These are phyloP conservation scores for Nylanderia fulva DNA, from an alignment of 1,140 invertebrate species.

Conservation along the genomic window DNA sequence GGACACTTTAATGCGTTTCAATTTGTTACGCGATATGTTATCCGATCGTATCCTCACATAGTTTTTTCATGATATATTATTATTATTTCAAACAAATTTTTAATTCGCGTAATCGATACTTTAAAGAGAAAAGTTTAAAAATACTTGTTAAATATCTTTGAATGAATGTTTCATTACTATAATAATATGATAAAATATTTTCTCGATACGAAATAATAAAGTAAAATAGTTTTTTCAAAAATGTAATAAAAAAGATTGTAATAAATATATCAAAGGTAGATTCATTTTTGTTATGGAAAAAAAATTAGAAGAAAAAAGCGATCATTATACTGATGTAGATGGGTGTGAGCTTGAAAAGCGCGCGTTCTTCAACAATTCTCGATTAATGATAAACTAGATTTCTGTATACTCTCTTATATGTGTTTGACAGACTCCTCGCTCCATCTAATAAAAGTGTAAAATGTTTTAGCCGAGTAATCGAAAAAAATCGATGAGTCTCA, in stretches of 20 bases:
- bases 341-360: not conserved
- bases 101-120: not conserved
- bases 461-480: not conserved
- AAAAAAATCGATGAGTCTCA: constrained; percentile 52
- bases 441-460: constrained; percentile 45
- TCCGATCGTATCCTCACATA: not conserved
- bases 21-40: not conserved
- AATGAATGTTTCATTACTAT: not conserved
- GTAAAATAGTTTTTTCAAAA: not conserved
- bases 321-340: not conserved
- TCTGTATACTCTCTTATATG: not conserved
- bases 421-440: constrained; percentile 19
- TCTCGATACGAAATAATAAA: not conserved
- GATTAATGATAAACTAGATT: constrained; percentile 61
- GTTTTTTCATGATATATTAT: not conserved
- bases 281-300: too few relatives aligned
- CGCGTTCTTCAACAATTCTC: not conserved
- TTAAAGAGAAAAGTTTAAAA: not conserved
- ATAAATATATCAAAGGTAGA: not conserved
- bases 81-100: not conserved
- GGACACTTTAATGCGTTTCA: not conserved
- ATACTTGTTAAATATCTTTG: not conserved
- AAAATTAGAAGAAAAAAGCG: too few relatives aligned
- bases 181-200: not conserved
- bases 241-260: not conserved